phyloP scores from a whole-genome alignment of 64 coral and sea anemone species.

The Stichodactyla mertensii region DNA sequence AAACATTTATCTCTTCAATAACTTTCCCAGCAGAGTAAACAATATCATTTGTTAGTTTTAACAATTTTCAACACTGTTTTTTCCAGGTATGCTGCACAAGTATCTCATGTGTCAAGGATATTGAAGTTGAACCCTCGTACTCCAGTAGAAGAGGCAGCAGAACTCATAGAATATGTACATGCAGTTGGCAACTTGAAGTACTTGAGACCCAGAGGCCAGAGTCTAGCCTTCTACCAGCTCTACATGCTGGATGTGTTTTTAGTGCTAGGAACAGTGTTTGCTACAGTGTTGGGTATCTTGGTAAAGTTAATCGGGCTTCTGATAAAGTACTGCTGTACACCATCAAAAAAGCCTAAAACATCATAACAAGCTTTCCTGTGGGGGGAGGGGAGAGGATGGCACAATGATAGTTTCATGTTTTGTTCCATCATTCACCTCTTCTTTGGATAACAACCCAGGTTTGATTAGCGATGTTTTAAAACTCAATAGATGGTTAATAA shows the following conservation, averaged over 20 bases:
- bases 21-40: too few species aligned
- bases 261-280: not conserved
- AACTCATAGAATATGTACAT: constrained; percentile 15
- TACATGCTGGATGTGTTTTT: constrained; percentile 34
- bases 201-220: constrained; percentile 11
- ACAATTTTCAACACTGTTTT: not conserved
- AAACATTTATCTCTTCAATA: too few species aligned
- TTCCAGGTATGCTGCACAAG: not conserved
- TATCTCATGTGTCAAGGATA: not conserved
- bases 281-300: not conserved
- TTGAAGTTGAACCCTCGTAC: not conserved
- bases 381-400: not conserved
- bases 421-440: too few species aligned
- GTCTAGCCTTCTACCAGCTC: constrained; percentile 24
- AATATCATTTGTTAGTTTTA: too few species aligned
- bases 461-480: too few species aligned
- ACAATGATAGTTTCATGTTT: not conserved
- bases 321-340: not conserved
- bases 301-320: not conserved
- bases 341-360: not conserved
- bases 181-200: constrained; percentile 6
- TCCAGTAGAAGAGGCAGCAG: constrained; percentile 32
- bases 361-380: not conserved
- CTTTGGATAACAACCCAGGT: too few species aligned
- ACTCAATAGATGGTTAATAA: too few species aligned